Conservation (phyloP, 2,888 invertebrate genomes). For the Phaonia tiefii region DNA sequence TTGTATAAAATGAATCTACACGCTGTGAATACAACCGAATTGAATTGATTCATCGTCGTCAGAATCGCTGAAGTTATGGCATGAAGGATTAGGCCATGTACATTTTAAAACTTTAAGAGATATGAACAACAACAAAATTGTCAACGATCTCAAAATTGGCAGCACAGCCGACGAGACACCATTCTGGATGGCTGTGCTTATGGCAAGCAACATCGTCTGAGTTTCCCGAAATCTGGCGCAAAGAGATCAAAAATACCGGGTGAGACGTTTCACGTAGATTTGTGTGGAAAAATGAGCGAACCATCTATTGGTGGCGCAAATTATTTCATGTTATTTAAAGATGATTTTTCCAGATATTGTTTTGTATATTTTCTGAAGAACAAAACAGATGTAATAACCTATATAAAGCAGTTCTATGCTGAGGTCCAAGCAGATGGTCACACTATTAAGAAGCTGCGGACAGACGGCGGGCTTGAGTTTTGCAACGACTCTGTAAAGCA, state of each 20-base stretch:
- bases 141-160: too few species aligned
- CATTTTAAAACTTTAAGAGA: too few species aligned
- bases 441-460: slow-evolving; percentile 50
- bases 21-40: too few species aligned
- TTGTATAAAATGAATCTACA: slow-evolving; percentile 23
- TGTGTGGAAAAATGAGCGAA: too few species aligned
- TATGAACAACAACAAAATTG: too few species aligned
- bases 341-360: slow-evolving; percentile 39
- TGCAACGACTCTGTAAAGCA: slow-evolving; percentile 48
- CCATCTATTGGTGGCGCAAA: too few species aligned
- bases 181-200: slow-evolving; percentile 40
- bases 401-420: too few species aligned
- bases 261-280: too few species aligned
- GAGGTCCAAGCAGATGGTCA: slow-evolving; percentile 6
- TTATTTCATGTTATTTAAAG: slow-evolving; percentile 4
- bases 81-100: too few species aligned
- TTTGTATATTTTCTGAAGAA: background rate
- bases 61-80: too few species aligned
- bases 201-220: slow-evolving; percentile 40
- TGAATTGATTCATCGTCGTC: too few species aligned
- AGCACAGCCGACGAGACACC: background rate
- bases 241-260: background rate
- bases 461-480: slow-evolving; percentile 59
- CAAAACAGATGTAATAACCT: background rate
- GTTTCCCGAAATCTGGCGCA: slow-evolving; percentile 25